Evolutionary conservation across 2,113 vertebrate species (phyloP), one percentile per base, ranked within the genome.

Genomic region (Pseudonaja textilis): DNA sequence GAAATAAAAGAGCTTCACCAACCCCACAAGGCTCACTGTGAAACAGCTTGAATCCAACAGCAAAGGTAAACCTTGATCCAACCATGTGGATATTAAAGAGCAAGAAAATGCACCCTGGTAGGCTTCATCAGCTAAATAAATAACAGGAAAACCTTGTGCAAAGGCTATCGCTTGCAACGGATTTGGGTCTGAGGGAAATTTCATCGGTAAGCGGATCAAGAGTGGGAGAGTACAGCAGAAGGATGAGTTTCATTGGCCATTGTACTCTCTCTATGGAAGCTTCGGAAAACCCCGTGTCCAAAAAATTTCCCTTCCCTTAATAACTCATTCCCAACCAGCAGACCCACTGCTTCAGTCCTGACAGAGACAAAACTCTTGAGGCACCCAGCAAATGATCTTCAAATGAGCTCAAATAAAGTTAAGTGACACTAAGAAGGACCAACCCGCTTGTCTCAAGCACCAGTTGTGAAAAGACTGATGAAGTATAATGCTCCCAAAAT

Each of bases 21-120:
- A 57, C 34, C 92, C 4, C 56, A 50, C 56, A 12, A 55, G 55
- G 9, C 85, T 55, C 91, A 90, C 14, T 26, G 91, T 91, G 95
- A 93, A 2, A 11, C 61, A 57, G 39, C 54, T 91, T 85, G 93
- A 91, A 1, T 61, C 85, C 42, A 94, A 85, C 92, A 93, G 3
- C 0, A 92, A 6, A 56, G 3, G 57, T 42, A 74, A 22, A 91
- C 87, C 54, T 39, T 56, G 23, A 81, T 54, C 45, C 2, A 34
- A 47, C 87, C 9, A 4, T 90, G 69, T 4, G 86, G 88, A 61
- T 57, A 94, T 81, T 74, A 0, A 20, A 93, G 45, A 12, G 5
- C 18, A 74, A 69, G 88, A 52, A 86, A 87, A 50, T 8, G 9
- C 23, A 55, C n/a, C 2, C 52, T n/a, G 86, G 7, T 87, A 45